A percentile compares a stretch with the other conserved stretches of the same genome.
phyloP scores from a whole-genome alignment of 2,113 vertebrate species.

The Oxyruncus cristatus region DNA sequence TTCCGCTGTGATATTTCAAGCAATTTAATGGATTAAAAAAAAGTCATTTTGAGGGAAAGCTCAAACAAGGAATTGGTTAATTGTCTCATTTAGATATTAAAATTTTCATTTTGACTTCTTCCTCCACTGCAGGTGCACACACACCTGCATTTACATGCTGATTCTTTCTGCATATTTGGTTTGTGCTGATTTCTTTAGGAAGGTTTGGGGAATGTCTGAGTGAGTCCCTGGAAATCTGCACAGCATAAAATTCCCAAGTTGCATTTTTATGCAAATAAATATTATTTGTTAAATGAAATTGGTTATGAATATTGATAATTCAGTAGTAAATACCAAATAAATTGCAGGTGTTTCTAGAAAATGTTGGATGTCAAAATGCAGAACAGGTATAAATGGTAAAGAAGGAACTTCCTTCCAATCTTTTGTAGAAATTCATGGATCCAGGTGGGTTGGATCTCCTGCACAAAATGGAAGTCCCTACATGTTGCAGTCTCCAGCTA shows the following conservation, averaged over 20 bases:
- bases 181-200: background rate
- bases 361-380: background rate
- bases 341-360: background rate
- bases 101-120: background rate
- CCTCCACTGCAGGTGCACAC: background rate
- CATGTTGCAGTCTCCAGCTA: background rate
- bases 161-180: background rate
- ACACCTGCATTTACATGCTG: background rate
- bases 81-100: background rate
- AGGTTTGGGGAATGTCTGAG: background rate
- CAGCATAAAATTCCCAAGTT: background rate
- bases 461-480: background rate
- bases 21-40: background rate
- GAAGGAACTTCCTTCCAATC: background rate
- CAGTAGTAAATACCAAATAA: background rate
- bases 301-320: background rate
- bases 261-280: background rate
- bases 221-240: background rate
- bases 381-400: background rate
- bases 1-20: background rate
- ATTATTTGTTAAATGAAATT: background rate
- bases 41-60: background rate
- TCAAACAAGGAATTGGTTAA: background rate
- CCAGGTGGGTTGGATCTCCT: background rate
- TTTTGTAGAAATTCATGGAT: background rate